Evolutionary conservation across 2,888 invertebrate species (phyloP), one percentile per base, ranked within the genome.

Genomic region (Octodonta nipae): DNA sequence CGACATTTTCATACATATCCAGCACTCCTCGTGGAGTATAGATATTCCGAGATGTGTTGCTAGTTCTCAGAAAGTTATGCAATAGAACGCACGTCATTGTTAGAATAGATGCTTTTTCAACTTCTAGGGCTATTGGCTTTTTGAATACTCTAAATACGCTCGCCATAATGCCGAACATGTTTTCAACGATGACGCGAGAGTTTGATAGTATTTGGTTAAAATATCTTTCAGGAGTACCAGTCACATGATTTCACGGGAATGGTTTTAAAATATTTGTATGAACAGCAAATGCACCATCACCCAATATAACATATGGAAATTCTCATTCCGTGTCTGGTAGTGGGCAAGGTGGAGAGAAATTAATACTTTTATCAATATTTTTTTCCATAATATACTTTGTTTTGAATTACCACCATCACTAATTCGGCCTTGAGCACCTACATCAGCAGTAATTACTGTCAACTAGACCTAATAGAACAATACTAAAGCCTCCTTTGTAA

Each of bases 361-460:
- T 28, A 12, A 28, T 10, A 28, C 5, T 13, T 12, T 28, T 15
- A 10, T n/a, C 5, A 28, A 20, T 12, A 28, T 28, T 13, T 12
- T 28, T 10, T 28, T 13, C 15, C 28, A 28, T 28, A 28, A 13
- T 28, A 28, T 4, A 28, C 6, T 28, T 12, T 12, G 5, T 28
- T 13, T 7, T 5, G 13, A 51, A 15, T 51, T 38, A 6, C 50
- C 53, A 15, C 51, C 48, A 38, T 58, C 55, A 24, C 43, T 48
- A 27, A 51, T 44, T 37, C 47, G 24, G 11, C 56, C 52, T 39
- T 50, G 47, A 13, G 43, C 37, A 5, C 55, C 55, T 20, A 51
- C 42, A 40, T 54, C 49, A 7, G 55, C 47, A 49, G 34, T 55
- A 60, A 33, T 59, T 41, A 13, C 55, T 54, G 44, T 61, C 57